Evolutionary conservation across 1,140 invertebrate genomes (phyloP), one percentile per base, ranked within the genome.

Genomic region (Drosophila cardini): DNA sequence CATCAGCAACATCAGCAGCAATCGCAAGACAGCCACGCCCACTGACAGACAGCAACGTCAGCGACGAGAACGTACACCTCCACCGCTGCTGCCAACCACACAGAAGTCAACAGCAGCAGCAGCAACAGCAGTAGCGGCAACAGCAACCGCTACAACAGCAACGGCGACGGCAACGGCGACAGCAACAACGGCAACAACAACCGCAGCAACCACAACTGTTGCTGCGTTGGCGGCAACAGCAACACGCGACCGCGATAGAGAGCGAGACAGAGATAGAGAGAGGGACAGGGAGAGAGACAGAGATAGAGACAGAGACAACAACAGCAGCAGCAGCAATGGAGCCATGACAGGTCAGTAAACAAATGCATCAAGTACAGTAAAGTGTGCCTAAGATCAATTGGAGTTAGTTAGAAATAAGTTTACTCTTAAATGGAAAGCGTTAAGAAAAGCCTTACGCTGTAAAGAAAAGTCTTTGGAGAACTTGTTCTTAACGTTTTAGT

Each of bases 271-370:
- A 30, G 65, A 69, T 2, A 53, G 67, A 13, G 65, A 61, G 18
- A 67, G 70, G 7, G 68, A 64, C 1, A 55, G 64, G 3, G 64
- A 58, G 2, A 68, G 64, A 53, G 67, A 55, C 42, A 21, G 53
- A 34, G 32, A 52, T 8, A 56, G 21, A 50, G 18, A 9, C 2
- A 48, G 18, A 48, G 46, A 40, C 15, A 57, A 40, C 65, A 18
- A 72, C 42, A 48, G 72, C 62, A 42, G 71, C 58, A 78, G 77
- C 72, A 75, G 68, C 55, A 86, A 81, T 67, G 90, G 89, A 60
- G 89, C 90, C 18, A 91, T 91, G 89, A 91, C 90, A 86, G 90
- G 90, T 90, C 38, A 72, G 80, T 79, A 46, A n/a, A 15, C 32
- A 32, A 26, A 42, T 34, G 32, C 9, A 46, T 53, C 5, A 57